phyloP scores from a whole-genome alignment of 1,140 invertebrate species.

The Trichomalopsis sarcophagae region DNA sequence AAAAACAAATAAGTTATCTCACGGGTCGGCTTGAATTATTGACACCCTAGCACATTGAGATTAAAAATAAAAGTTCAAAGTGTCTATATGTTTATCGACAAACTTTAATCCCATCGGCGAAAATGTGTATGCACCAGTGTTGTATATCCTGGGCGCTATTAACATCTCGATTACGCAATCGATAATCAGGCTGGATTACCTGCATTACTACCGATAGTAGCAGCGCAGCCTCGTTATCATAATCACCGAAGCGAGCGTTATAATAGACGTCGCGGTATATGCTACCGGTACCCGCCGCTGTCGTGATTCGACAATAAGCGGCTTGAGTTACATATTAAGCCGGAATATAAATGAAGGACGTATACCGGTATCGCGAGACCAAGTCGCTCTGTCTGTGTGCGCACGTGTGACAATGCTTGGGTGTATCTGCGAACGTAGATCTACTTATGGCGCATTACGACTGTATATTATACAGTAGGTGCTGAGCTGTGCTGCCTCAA shows the following conservation, averaged over 20 bases:
- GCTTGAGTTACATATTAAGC: neutral
- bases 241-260: constrained; percentile 4
- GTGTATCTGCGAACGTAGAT: neutral
- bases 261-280: neutral
- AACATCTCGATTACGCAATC: constrained; percentile 1
- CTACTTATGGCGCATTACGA: neutral
- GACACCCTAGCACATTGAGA: neutral
- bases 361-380: too few species aligned
- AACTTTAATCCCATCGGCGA: too few species aligned
- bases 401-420: too few species aligned
- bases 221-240: constrained; percentile 6
- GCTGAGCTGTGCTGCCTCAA: too few species aligned
- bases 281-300: neutral
- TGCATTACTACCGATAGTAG: constrained; percentile 3
- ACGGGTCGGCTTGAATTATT: neutral
- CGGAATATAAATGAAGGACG: neutral
- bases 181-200: neutral
- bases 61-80: too few species aligned
- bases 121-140: too few species aligned
- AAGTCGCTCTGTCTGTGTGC: too few species aligned
- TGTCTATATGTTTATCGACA: too few species aligned
- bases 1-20: neutral
- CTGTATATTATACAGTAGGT: too few species aligned
- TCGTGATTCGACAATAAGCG: constrained; percentile 8
- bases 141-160: neutral